Conservation (phyloP, 2,797 vertebrate genomes). For the Etheostoma nigrum region DNA sequence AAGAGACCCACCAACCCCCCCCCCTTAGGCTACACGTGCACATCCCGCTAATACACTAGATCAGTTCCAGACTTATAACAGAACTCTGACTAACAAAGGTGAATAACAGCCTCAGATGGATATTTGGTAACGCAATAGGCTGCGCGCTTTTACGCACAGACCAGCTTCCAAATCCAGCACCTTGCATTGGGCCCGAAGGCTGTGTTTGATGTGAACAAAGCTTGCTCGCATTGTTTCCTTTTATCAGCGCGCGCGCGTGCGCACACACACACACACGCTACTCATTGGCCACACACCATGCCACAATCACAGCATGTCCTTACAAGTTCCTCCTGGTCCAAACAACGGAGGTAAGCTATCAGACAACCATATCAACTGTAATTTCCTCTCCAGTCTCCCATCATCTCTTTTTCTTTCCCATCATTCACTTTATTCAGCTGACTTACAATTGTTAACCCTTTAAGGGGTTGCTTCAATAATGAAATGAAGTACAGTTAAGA, state of each 20-base stretch:
- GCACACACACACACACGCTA: constrained; percentile 9
- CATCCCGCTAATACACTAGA: constrained; percentile 20
- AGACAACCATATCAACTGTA: constrained; percentile 62
- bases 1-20: neutral
- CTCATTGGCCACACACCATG: constrained; percentile 67
- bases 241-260: neutral
- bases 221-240: constrained; percentile 53
- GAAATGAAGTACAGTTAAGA: neutral
- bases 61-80: constrained; percentile 42
- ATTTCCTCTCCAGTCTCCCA: constrained; percentile 52
- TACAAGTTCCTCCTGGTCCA: constrained; percentile 68
- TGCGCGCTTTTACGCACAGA: constrained; percentile 54
- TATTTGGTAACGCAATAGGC: constrained; percentile 54
- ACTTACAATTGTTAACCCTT: constrained; percentile 32
- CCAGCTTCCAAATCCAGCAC: constrained; percentile 36
- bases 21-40: neutral
- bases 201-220: constrained; percentile 69
- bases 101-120: constrained; percentile 33
- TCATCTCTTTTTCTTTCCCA: constrained; percentile 23
- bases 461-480: constrained; percentile 5
- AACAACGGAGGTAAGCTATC: constrained; percentile 65
- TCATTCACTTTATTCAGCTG: constrained; percentile 9
- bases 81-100: constrained; percentile 35
- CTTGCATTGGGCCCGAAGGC: constrained; percentile 14
- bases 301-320: constrained; percentile 71